A percentile compares a stretch with the other conserved stretches of the same genome.
Evolutionary conservation across 2,888 invertebrate genomes (phyloP).

Genomic region (Chrysopilus asiliformis): DNA sequence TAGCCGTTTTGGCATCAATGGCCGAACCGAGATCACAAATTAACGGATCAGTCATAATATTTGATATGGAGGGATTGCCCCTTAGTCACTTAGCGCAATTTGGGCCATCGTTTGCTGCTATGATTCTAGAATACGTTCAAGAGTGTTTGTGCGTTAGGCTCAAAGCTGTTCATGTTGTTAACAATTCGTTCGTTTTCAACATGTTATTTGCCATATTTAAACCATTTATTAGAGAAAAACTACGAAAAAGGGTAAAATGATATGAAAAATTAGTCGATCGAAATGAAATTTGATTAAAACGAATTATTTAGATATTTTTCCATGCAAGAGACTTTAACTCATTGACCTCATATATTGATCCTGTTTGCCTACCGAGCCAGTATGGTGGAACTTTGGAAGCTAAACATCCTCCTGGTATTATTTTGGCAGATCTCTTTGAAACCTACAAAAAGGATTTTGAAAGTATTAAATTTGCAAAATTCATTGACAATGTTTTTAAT

Average conservation of each 20-base stretch:
- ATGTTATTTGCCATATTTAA: slow-evolving; percentile 76
- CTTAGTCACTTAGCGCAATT: slow-evolving; percentile 62
- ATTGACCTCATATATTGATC: slow-evolving; percentile 44
- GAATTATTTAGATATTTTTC: slow-evolving; percentile 44
- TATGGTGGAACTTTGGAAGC: slow-evolving; percentile 53
- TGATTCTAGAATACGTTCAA: slow-evolving; percentile 58
- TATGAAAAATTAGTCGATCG: slow-evolving; percentile 8
- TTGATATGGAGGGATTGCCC: slow-evolving; percentile 63
- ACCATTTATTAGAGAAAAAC: slow-evolving; percentile 74
- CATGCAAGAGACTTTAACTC: slow-evolving; percentile 55
- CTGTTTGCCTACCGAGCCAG: slow-evolving; percentile 43
- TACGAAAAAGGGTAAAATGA: slow-evolving; percentile 60
- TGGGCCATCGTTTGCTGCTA: slow-evolving; percentile 61
- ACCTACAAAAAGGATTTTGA: slow-evolving; percentile 53
- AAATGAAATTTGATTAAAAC: background rate
- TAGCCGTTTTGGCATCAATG: slow-evolving; percentile 60
- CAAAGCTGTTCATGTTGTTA: slow-evolving; percentile 77
- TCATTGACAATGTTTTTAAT: background rate
- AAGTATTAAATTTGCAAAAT: slow-evolving; percentile 32
- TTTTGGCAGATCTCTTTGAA: slow-evolving; percentile 52
- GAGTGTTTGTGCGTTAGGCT: slow-evolving; percentile 71
- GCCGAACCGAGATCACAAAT: slow-evolving; percentile 68
- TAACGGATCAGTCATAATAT: slow-evolving; percentile 55
- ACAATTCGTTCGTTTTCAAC: slow-evolving; percentile 76
- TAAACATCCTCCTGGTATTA: slow-evolving; percentile 44